Percentiles rank a stretch among this genome's conserved stretches.
Conservation (phyloP, 2,797 vertebrate species). For the Acanthurus tractus region DNA sequence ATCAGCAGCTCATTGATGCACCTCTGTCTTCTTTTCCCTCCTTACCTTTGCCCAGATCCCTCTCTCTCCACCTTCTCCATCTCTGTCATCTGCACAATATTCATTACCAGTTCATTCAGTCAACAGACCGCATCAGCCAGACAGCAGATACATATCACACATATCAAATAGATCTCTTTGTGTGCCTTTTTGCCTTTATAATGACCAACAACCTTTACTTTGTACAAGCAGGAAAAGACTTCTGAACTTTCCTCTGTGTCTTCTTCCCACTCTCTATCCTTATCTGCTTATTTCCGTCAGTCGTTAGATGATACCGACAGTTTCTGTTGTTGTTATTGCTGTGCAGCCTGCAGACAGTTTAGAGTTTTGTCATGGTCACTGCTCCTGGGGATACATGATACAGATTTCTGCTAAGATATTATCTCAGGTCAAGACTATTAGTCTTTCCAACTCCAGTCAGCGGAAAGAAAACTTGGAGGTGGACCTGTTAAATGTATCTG, state of each 20-base stretch:
- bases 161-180: constrained; percentile 55
- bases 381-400: constrained; percentile 58
- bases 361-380: constrained; percentile 56
- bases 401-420: constrained; percentile 56
- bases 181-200: constrained; percentile 44
- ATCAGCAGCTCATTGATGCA: constrained; percentile 23
- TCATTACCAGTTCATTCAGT: constrained; percentile 54
- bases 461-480: constrained; percentile 9
- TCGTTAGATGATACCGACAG: constrained; percentile 44
- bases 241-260: constrained; percentile 46
- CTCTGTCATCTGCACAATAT: constrained; percentile 47
- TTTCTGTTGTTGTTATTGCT: constrained; percentile 49
- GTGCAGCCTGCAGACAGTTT: constrained; percentile 49
- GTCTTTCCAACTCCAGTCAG: constrained; percentile 14
- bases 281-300: constrained; percentile 26
- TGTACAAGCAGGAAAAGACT: constrained; percentile 33
- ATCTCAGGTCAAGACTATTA: constrained; percentile 52
- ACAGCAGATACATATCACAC: constrained; percentile 61
- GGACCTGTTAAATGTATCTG: constrained; percentile 16
- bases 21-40: constrained; percentile 19
- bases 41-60: constrained; percentile 12
- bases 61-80: constrained; percentile 39
- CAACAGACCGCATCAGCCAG: constrained; percentile 48
- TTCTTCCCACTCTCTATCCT: background rate
- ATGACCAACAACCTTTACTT: constrained; percentile 27